These are phyloP conservation scores for Rana temporaria DNA, from an alignment of 2,113 vertebrate species.

Conservation along the genomic window DNA sequence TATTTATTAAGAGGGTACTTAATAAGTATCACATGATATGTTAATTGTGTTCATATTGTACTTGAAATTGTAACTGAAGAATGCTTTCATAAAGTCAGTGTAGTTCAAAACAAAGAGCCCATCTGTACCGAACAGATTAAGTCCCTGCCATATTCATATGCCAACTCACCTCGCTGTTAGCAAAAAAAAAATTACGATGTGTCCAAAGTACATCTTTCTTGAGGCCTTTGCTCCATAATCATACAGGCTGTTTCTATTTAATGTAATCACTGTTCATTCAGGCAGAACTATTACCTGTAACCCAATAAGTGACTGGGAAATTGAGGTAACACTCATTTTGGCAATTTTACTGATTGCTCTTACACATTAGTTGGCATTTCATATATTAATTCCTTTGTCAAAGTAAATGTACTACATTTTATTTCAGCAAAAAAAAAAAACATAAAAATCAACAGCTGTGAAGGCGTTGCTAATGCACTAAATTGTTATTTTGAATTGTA, in stretches of 20 bases:
- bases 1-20: too few relatives aligned
- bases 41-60: slow-evolving; percentile 30
- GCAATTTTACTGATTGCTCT: slow-evolving; percentile 31
- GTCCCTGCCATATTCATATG: slow-evolving; percentile 2
- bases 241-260: slow-evolving; percentile 18
- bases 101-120: slow-evolving; percentile 20
- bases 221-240: not conserved
- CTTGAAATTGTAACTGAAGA: slow-evolving; percentile 2
- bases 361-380: slow-evolving; percentile 1
- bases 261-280: slow-evolving; percentile 10
- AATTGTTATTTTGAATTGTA: not conserved
- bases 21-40: not conserved
- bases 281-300: slow-evolving; percentile 40
- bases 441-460: not conserved
- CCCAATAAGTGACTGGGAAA: slow-evolving; percentile 32
- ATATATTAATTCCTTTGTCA: not conserved
- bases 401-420: not conserved
- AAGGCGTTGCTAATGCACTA: not conserved
- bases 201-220: slow-evolving; percentile 4
- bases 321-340: slow-evolving; percentile 15
- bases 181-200: not conserved
- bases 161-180: not conserved
- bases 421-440: not conserved
- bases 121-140: not conserved
- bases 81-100: not conserved